Percentiles rank a stretch among this genome's conserved stretches.
Evolutionary conservation across 2,797 vertebrate genomes (phyloP).

Genomic region (Melopsittacus undulatus): DNA sequence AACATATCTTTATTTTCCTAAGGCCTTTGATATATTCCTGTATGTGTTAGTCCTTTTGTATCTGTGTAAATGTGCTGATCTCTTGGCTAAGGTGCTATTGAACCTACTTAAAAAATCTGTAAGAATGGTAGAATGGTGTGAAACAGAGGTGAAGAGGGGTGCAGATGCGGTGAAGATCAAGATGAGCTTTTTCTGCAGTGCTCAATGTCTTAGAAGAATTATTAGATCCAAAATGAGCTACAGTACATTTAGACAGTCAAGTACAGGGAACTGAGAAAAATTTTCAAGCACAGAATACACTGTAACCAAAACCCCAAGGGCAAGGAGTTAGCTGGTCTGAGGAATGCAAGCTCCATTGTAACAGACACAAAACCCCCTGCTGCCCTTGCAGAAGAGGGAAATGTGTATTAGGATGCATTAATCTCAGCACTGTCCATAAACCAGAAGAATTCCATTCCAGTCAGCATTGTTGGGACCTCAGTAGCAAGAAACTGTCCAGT

Average conservation of each 20-base stretch:
- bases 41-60: neutral
- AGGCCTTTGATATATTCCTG: neutral
- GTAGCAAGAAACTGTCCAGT: neutral
- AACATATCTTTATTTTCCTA: neutral
- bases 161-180: neutral
- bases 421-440: neutral
- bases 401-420: neutral
- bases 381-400: neutral
- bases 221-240: neutral
- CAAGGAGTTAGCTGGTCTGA: neutral
- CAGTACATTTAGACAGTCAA: neutral
- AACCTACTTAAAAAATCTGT: neutral
- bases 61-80: neutral
- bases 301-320: neutral
- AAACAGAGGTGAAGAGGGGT: neutral
- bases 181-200: neutral
- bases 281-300: neutral
- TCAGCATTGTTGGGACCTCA: neutral
- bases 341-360: neutral
- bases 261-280: neutral
- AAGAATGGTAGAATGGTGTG: neutral
- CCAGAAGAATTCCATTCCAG: neutral
- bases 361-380: accelerated
- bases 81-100: neutral
- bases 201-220: neutral